Conservation (phyloP, 2,888 invertebrate genomes). For the Drosophila greeni region DNA sequence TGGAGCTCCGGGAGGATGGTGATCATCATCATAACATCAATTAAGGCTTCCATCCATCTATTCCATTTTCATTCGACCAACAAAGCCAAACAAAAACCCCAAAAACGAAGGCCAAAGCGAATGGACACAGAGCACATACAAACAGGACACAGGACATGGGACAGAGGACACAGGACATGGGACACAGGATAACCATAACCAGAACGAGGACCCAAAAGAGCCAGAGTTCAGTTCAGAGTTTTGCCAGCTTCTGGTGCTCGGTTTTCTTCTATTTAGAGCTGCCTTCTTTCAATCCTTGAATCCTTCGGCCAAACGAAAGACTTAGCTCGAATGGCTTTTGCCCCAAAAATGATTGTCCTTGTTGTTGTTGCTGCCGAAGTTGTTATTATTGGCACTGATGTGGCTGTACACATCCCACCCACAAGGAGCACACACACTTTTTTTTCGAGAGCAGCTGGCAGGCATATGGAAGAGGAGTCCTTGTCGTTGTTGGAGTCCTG, state of each 20-base stretch:
- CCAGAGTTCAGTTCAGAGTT: constrained; percentile 7
- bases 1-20: constrained; percentile 16
- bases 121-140: constrained; percentile 24
- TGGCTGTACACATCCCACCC: background rate
- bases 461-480: constrained; percentile 17
- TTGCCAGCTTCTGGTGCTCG: background rate
- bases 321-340: constrained; percentile 19
- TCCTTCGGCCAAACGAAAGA: constrained; percentile 26
- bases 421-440: constrained; percentile 1
- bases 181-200: constrained; percentile 8
- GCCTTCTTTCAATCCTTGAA: constrained; percentile 26
- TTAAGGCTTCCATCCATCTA: constrained; percentile 57
- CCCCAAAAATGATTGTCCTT: constrained; percentile 30
- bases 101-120: constrained; percentile 46
- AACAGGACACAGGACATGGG: constrained; percentile 3
- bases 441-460: constrained; percentile 3
- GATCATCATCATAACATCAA: constrained; percentile 67
- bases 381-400: constrained; percentile 9
- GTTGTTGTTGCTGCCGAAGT: constrained; percentile 25
- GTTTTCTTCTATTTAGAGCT: constrained; percentile 15
- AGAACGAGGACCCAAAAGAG: constrained; percentile 5
- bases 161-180: constrained; percentile 1
- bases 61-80: constrained; percentile 51
- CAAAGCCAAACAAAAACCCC: constrained; percentile 47
- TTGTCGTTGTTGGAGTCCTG: background rate